These are phyloP conservation scores for Cydia fagiglandana DNA, from an alignment of 1,140 invertebrate genomes.

Conservation along the genomic window DNA sequence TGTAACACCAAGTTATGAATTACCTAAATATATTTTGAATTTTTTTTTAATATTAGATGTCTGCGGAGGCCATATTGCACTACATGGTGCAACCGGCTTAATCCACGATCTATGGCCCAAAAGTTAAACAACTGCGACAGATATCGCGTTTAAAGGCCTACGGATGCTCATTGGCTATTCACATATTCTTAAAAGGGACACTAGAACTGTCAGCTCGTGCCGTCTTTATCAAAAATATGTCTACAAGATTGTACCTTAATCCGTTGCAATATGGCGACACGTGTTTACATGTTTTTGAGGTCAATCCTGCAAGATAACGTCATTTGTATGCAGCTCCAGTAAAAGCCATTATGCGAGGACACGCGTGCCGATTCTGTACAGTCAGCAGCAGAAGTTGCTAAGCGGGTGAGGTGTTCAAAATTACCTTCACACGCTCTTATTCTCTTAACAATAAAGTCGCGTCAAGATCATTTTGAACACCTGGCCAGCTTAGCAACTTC, in stretches of 20 bases:
- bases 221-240: neutral
- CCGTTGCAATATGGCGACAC: neutral
- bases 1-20: too few species aligned
- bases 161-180: slow-evolving; percentile 4
- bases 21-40: too few species aligned
- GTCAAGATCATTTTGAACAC: too few species aligned
- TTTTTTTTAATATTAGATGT: too few species aligned
- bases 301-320: neutral
- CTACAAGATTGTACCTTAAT: neutral
- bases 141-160: neutral
- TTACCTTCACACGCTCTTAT: too few species aligned
- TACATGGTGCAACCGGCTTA: too few species aligned
- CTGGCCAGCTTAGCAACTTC: too few species aligned
- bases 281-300: neutral
- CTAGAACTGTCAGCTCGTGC: neutral
- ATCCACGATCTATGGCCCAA: neutral
- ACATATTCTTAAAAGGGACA: slow-evolving; percentile 5
- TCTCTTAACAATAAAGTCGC: too few species aligned
- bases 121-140: slow-evolving; percentile 5
- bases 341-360: slow-evolving; percentile 48
- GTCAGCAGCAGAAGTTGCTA: too few species aligned
- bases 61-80: too few species aligned
- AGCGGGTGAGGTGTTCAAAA: neutral
- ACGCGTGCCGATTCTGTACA: slow-evolving; percentile 40
- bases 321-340: slow-evolving; percentile 43